Evolutionary conservation across 1,140 invertebrate species (phyloP), one percentile per base, ranked within the genome.

Genomic region (Tetranychus cinnabarinus): DNA sequence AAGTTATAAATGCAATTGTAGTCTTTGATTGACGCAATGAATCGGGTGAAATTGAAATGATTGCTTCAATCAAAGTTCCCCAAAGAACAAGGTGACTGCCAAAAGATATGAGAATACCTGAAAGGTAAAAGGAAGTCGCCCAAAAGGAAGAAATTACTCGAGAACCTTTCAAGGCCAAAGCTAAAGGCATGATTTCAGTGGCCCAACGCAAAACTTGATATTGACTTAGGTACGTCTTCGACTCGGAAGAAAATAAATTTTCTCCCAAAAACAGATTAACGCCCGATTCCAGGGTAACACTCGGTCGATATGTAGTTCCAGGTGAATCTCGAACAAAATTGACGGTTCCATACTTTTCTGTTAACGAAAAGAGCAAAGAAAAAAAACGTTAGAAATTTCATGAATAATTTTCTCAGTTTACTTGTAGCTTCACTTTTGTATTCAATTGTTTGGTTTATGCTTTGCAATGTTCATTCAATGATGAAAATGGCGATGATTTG

Each of bases 21-120:
- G 85, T 86, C 67, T 86, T 81, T 83, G 84, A 87, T 83, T 83
- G 65, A 82, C 79, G 72, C 83, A 86, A 47, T 85, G 85, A 73
- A 86, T 87, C 67, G 88, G 78, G 80, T 89, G 87, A 87, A 88
- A 77, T 80, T 33, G 82, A 80, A 76, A 84, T 81, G 62, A 89
- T 80, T 5, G 82, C 81, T 57, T 71, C 69, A 61, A 87, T 81
- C 34, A 88, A 82, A 68, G 82, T 83, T 72, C 88, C 79, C 84
- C 84, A 83, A 70, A 83, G 75, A 15, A 81, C 83, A 66, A 81
- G 71, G 79, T 82, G 74, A 68, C 79, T 87, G 2, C 83, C 84
- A 34, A 92, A 77, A 0, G 86, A 86, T 68, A 92, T 88, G 59
- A 86, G 73, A 58, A 89, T 84, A 57, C 90, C 76, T 56, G 82